Percentiles rank a stretch among this genome's conserved stretches.
Conservation (phyloP, 2,113 vertebrate species). For the Benitochromis conjunctus region DNA sequence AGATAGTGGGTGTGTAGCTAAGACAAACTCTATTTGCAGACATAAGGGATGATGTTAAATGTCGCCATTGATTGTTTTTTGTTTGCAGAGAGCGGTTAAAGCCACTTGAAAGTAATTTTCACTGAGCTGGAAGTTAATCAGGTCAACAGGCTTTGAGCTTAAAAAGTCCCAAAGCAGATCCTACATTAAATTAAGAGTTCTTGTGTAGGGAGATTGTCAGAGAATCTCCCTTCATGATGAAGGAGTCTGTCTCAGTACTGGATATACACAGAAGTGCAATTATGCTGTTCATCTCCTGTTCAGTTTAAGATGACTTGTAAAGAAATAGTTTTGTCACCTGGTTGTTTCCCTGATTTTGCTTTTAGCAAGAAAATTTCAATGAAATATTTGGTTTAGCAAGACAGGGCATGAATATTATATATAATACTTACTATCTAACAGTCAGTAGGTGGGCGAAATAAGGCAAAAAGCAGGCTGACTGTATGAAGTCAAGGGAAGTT, state of each 20-base stretch:
- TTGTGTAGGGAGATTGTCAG: neutral
- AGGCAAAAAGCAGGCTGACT: neutral
- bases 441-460: neutral
- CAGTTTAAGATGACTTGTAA: neutral
- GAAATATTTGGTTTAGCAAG: neutral
- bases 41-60: neutral
- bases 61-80: neutral
- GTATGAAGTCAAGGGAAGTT: neutral
- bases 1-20: neutral
- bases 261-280: neutral
- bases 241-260: neutral
- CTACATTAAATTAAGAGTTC: neutral
- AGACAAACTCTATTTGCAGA: neutral
- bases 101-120: neutral
- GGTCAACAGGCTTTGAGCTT: neutral
- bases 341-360: neutral
- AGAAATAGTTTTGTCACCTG: neutral
- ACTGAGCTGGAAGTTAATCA: neutral
- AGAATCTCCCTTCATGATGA: rapidly evolving
- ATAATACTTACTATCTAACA: neutral
- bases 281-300: neutral
- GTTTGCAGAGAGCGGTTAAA: neutral
- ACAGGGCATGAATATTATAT: rapidly evolving
- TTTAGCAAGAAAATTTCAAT: rapidly evolving
- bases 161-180: neutral